Base-by-base conservation (phyloP, 2,113 vertebrate species). In the Psephotus haematonotus region DNA sequence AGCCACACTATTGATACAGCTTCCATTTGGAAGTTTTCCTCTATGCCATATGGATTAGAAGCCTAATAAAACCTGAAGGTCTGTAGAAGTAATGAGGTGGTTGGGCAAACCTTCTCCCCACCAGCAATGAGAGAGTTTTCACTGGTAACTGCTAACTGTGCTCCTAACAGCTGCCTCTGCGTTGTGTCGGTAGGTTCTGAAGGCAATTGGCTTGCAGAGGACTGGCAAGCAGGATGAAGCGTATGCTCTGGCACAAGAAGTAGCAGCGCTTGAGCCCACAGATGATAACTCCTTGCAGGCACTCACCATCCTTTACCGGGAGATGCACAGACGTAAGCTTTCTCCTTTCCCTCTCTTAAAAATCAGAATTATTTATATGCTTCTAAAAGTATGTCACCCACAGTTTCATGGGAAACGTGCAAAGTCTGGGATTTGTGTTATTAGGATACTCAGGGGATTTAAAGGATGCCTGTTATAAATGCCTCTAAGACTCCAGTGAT, bases 261-360 rank as follows among this genome's bases (percentile, higher is more conserved):
- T 99, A 65, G 98, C 99, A 53, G 98, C 97, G 18, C 98, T 99
- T 8, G 99, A 99, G 82, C 99, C 99, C 59, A 99, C 99, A 4
- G 99, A 99, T 76, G 99, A 99, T 97, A 99, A 99, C 97, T 99
- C 99, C 0, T 97, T 99, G 53, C 99, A 99, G 89, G 99, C 99
- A 8, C 98, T 99, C 68, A 99, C 99, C 15, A 99, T 99, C 59
- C 98, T 99, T 18, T 99, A 99, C 97, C 97, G 99, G 92, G 99
- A 99, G 93, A 99, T 99, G 99, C 99, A 99, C 67, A 98, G 99
- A 44, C 99, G 99, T 99, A 97, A 95, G 99, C 98, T 78, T 47
- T 62, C 46, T 53, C 60, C 68, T 77, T 62, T 82, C 27, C 33
- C 35, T 65, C 28, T 70, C 46, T 31, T 55, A 28, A 35, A 88